Evolutionary conservation across 2,888 invertebrate species (phyloP), one percentile per base, ranked within the genome.

Genomic region (Sminthurinus aureus): DNA sequence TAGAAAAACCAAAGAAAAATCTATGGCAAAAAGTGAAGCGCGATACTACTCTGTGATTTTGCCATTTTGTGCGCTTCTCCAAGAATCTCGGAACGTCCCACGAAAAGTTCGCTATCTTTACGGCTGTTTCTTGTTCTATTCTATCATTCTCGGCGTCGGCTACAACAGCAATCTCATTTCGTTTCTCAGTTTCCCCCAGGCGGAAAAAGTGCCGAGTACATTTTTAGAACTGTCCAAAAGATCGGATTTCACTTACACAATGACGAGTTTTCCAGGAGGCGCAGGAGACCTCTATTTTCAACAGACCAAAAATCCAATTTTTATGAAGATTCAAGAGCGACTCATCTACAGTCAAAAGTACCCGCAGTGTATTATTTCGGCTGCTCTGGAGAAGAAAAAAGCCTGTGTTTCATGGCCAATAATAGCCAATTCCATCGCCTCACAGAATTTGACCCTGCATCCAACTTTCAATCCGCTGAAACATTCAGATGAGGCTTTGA

Each of bases 181-280:
- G 20, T 82, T 78, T 71, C 69, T 82, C 15, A 69, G 78, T 13
- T 78, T 82, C 64, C 82, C 82, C 11, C 69, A 77, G n/a, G 52
- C 77, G 15, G 82, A 82, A 0, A 4, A 0, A 11, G 20, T 82
- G 13, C 82, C 82, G 3, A 24, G 18, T 8, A 82, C 69, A 18
- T 71, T 82, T 24, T 20, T 24, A 9, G 13, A 71, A 3, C 12
- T 71, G 13, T 13, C 24, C 0, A 22, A 26, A 13, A 20, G 71
- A 20, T 2, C 0, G 6, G 71, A 22, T 24, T 71, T 24, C 71
- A 71, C 22, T 9, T 0, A 26, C 0, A 22, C 22, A 8, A 22
- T 18, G 11, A 74, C 12, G 20, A 50, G 15, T 77, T 78, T 52
- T 71, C 66, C 20, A 13, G 79, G 79, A 0, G 69, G 79, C 12